Percentiles rank a stretch among this genome's conserved stretches.
Evolutionary conservation across 2,888 invertebrate species (phyloP).

Genomic region (Drosophila kuntzei): DNA sequence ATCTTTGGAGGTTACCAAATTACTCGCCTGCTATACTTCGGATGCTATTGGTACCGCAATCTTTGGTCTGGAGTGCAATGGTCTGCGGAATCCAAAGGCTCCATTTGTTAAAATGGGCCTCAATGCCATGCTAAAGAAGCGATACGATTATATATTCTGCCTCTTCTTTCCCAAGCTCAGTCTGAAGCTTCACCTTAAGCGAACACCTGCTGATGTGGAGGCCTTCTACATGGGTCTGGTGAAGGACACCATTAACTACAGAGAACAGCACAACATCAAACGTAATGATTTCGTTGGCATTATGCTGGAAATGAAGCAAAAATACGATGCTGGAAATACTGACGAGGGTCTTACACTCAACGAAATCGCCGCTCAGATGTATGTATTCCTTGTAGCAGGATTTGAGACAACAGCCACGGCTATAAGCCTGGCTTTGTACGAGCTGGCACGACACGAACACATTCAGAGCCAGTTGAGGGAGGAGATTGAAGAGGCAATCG

Average conservation of each 20-base stretch:
- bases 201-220: conserved; percentile 63
- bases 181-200: conserved; percentile 60
- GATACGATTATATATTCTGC: conserved; percentile 48
- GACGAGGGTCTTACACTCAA: conserved; percentile 76
- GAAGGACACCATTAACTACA: conserved; percentile 61
- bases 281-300: conserved; percentile 88
- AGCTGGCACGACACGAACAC: conserved; percentile 70
- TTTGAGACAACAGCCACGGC: conserved; percentile 89
- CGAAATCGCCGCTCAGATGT: conserved; percentile 82
- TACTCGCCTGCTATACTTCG: conserved; percentile 85
- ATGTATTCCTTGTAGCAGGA: conserved; percentile 86
- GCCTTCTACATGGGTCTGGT: conserved; percentile 85
- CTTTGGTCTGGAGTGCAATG: conserved; percentile 86
- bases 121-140: conserved; percentile 56
- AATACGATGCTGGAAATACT: conserved; percentile 61
- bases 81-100: conserved; percentile 83
- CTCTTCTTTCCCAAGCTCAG: conserved; percentile 69
- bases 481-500: conserved; percentile 83
- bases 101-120: conserved; percentile 83
- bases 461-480: conserved; percentile 81
- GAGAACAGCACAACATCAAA: conserved; percentile 81
- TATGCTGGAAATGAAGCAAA: conserved; percentile 63
- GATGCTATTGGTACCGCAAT: conserved; percentile 86
- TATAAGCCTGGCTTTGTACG: conserved; percentile 86
- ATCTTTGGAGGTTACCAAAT: conserved; percentile 85